Conservation (phyloP, 1,140 invertebrate species). For the Anastrepha ludens region DNA sequence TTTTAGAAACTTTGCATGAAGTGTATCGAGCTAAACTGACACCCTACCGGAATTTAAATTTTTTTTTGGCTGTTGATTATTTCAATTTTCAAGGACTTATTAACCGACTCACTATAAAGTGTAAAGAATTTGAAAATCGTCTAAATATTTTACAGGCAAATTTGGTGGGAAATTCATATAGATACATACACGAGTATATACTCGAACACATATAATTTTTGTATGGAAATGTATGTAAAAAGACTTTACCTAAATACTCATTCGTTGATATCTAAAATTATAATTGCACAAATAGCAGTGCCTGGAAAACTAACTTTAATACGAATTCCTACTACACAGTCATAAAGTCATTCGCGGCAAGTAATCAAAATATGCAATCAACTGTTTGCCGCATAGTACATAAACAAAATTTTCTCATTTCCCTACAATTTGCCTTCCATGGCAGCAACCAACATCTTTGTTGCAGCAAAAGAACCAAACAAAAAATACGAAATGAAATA, state of each 20-base stretch:
- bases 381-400: slow-evolving; percentile 31
- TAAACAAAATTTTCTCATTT: slow-evolving; percentile 42
- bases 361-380: slow-evolving; percentile 16
- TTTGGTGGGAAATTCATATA: too few species aligned
- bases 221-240: too few species aligned
- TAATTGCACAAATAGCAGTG: slow-evolving; percentile 9
- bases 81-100: neutral
- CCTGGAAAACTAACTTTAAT: neutral
- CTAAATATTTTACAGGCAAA: too few species aligned
- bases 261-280: too few species aligned
- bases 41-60: too few species aligned
- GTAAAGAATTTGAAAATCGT: too few species aligned
- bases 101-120: too few species aligned
- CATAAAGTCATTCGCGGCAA: neutral
- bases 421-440: neutral
- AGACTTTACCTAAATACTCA: neutral
- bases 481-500: neutral
- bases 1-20: too few species aligned
- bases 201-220: too few species aligned
- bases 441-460: slow-evolving; percentile 3
- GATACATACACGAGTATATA: too few species aligned
- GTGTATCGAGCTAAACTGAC: too few species aligned
- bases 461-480: neutral
- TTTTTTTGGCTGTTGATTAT: too few species aligned
- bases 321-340: neutral